phyloP scores from a whole-genome alignment of 2,797 vertebrate genomes.

The Leptodactylus fallax region DNA sequence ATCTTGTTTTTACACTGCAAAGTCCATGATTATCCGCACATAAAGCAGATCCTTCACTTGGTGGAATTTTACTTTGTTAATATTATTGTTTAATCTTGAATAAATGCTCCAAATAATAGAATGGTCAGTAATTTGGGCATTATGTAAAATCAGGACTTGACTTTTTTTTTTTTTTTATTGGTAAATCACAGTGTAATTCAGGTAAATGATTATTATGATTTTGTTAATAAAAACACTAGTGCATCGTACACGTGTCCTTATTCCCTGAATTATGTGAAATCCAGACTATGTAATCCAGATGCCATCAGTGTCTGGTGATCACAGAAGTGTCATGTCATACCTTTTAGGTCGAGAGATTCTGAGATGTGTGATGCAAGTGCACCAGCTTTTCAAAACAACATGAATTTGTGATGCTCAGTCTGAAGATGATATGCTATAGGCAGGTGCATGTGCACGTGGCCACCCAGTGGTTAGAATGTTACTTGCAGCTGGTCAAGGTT shows the following conservation, averaged over 20 bases:
- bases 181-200: conserved; percentile 69
- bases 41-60: background rate
- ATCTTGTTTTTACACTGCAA: conserved; percentile 31
- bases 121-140: conserved; percentile 65
- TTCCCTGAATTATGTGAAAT: background rate
- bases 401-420: too few relatives aligned
- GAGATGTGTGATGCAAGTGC: too few relatives aligned
- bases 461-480: too few relatives aligned
- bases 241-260: conserved; percentile 18
- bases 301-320: background rate
- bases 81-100: background rate
- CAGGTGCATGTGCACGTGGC: too few relatives aligned
- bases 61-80: background rate
- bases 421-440: too few relatives aligned
- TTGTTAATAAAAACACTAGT: conserved; percentile 75
- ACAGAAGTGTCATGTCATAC: too few relatives aligned
- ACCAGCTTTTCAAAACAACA: too few relatives aligned
- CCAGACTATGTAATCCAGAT: too few relatives aligned
- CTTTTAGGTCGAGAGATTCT: too few relatives aligned
- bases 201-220: conserved; percentile 68
- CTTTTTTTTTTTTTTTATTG: conserved; percentile 60
- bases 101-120: conserved; percentile 24
- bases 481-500: too few relatives aligned
- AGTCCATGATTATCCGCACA: background rate
- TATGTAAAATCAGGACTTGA: conserved; percentile 67